These are phyloP conservation scores for Sinelater perroti DNA, from an alignment of 2,888 invertebrate genomes.

Conservation along the genomic window DNA sequence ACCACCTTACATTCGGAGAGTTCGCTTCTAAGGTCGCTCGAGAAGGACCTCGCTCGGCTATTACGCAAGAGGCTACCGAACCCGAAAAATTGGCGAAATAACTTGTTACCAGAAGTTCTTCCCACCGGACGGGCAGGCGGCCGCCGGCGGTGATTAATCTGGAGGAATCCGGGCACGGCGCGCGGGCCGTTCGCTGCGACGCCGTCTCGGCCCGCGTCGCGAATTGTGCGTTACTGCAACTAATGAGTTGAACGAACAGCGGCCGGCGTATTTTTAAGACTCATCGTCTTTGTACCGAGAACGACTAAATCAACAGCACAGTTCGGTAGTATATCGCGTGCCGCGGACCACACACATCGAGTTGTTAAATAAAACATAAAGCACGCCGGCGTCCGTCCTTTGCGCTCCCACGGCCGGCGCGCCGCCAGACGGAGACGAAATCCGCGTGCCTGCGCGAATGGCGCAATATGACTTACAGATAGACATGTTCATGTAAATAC, in stretches of 20 bases:
- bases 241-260: conserved; percentile 34
- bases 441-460: conserved; percentile 38
- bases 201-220: conserved; percentile 4
- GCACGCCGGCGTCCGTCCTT: conserved; percentile 59
- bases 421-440: conserved; percentile 43
- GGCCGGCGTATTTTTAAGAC: conserved; percentile 34
- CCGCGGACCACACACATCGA: conserved; percentile 60
- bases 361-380: conserved; percentile 63
- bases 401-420: conserved; percentile 51
- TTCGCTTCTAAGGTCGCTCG: too few species aligned
- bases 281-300: conserved; percentile 37
- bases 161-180: too few species aligned
- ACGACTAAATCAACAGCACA: conserved; percentile 45
- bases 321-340: conserved; percentile 60
- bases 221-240: conserved; percentile 28
- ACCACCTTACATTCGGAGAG: too few species aligned
- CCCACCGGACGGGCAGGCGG: too few species aligned
- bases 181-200: too few species aligned
- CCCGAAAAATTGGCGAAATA: too few species aligned
- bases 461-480: conserved; percentile 42
- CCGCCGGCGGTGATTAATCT: too few species aligned
- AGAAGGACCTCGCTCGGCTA: too few species aligned
- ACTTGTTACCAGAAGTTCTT: too few species aligned
- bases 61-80: too few species aligned
- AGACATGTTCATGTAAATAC: conserved; percentile 43